Conservation (phyloP, 2,888 invertebrate species). For the Tuta absoluta region DNA sequence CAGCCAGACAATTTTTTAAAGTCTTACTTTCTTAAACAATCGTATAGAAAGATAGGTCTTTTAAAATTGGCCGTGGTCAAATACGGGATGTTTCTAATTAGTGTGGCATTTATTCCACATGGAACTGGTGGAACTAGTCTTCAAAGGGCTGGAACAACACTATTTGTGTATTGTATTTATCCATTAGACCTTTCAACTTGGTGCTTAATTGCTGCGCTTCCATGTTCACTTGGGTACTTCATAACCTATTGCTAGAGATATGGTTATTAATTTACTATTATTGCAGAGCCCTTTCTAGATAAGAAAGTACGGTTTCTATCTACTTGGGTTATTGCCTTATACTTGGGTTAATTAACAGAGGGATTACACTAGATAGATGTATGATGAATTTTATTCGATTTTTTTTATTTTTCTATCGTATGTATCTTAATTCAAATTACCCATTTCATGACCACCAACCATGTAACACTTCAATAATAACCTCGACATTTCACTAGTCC, state of each 20-base stretch:
- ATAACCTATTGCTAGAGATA: neutral
- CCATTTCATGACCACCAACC: no score
- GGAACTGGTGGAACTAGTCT: slow-evolving; percentile 29
- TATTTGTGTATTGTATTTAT: slow-evolving; percentile 46
- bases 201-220: slow-evolving; percentile 47
- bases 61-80: slow-evolving; percentile 36
- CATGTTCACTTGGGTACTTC: neutral
- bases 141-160: slow-evolving; percentile 31
- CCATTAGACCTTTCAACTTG: slow-evolving; percentile 53
- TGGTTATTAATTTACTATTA: neutral
- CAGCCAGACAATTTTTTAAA: neutral
- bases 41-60: slow-evolving; percentile 8
- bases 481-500: no score
- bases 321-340: neutral
- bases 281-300: slow-evolving; percentile 7
- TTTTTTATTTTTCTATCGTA: no score
- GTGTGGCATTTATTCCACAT: slow-evolving; percentile 52
- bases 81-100: slow-evolving; percentile 54
- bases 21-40: neutral
- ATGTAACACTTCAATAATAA: no score
- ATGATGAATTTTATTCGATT: no score
- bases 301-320: neutral
- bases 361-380: no score
- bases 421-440: no score
- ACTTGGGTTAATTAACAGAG: neutral